These are phyloP conservation scores for Apamea anceps DNA, from an alignment of 2,888 invertebrate genomes.

Conservation along the genomic window DNA sequence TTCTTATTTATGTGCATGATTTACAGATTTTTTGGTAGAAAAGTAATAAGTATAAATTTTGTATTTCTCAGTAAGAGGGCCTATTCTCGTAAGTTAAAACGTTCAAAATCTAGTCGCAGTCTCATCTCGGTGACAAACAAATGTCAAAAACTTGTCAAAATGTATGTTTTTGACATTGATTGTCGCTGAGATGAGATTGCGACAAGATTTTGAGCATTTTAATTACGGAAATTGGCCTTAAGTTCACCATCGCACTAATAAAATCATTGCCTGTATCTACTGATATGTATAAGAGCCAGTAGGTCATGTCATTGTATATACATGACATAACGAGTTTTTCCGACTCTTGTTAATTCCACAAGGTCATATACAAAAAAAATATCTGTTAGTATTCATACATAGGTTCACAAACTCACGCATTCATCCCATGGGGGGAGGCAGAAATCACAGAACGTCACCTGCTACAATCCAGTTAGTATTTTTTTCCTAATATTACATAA, in stretches of 20 bases:
- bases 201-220: too few species aligned
- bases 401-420: not conserved
- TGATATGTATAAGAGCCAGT: not conserved
- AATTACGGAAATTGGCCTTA: too few species aligned
- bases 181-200: too few species aligned
- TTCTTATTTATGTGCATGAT: constrained; percentile 21
- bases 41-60: not conserved
- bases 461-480: not conserved
- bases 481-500: not conserved
- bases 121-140: too few species aligned
- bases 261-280: too few species aligned
- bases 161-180: too few species aligned
- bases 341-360: not conserved
- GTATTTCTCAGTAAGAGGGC: not conserved
- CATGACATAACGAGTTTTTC: not conserved
- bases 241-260: not conserved
- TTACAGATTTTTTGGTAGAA: constrained; percentile 8
- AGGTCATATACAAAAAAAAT: not conserved
- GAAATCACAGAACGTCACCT: not conserved
- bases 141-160: too few species aligned
- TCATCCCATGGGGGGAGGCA: not conserved
- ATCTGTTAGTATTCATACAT: not conserved
- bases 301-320: too few species aligned
- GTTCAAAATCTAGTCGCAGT: too few species aligned
- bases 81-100: too few species aligned